These are phyloP conservation scores for Ptilonorhynchus violaceus DNA, from an alignment of 2,113 vertebrate genomes.

Conservation along the genomic window DNA sequence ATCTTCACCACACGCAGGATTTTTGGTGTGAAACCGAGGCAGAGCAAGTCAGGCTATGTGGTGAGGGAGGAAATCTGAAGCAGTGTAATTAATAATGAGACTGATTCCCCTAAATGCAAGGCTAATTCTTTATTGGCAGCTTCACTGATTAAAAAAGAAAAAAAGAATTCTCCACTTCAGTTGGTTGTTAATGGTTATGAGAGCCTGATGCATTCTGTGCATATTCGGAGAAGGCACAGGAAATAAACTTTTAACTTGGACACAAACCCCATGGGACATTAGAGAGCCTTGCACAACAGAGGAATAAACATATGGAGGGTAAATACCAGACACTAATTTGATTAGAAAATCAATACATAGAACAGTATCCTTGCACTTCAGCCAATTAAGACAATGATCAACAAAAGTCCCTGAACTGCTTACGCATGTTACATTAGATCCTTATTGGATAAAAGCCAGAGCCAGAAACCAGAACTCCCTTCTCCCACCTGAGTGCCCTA, in stretches of 20 bases:
- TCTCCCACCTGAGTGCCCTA: not conserved
- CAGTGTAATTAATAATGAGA: not conserved
- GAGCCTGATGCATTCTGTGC: not conserved
- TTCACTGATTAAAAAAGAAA: not conserved
- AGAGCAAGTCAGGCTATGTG: rapidly evolving
- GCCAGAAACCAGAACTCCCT: not conserved
- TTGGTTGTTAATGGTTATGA: not conserved
- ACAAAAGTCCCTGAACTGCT: not conserved
- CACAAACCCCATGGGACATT: not conserved
- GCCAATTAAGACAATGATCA: constrained; percentile 31
- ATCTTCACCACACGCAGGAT: not conserved
- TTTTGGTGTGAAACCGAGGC: not conserved
- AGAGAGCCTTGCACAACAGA: not conserved
- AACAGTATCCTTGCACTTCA: constrained; percentile 17
- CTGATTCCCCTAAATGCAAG: not conserved
- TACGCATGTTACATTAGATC: not conserved
- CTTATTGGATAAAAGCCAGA: not conserved
- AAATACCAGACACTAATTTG: constrained; percentile 14
- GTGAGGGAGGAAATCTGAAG: not conserved
- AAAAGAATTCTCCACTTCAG: not conserved
- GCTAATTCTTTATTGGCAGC: not conserved
- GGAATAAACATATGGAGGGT: not conserved
- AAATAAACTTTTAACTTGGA: not conserved
- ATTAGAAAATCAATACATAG: constrained; percentile 43
- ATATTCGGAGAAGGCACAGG: not conserved